Evolutionary conservation across 2,113 vertebrate genomes (phyloP).

Genomic region (Poecile atricapillus): DNA sequence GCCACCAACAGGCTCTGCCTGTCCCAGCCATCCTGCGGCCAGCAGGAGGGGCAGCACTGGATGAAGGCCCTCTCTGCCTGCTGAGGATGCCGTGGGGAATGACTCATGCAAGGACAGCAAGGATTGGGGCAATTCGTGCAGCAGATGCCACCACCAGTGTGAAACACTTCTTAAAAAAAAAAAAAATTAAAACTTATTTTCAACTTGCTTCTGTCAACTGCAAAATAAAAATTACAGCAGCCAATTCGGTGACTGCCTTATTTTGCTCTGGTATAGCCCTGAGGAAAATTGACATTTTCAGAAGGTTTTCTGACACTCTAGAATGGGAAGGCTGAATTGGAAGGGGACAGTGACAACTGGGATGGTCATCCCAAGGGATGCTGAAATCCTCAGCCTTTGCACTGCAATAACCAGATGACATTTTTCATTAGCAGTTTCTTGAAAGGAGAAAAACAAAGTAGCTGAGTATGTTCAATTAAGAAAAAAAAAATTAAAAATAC

Average conservation of each 20-base stretch:
- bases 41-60: neutral
- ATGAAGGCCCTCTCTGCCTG: neutral
- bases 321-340: neutral
- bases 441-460: neutral
- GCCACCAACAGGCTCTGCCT: accelerated
- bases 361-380: neutral
- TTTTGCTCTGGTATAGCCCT: neutral
- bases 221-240: neutral
- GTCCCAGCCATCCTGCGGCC: accelerated
- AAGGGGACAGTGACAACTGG: neutral
- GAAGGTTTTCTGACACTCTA: neutral
- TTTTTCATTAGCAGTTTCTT: conserved; percentile 2
- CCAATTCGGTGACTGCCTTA: neutral
- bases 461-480: neutral
- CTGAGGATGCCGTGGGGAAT: neutral
- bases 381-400: neutral
- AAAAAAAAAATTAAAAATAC: neutral
- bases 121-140: accelerated
- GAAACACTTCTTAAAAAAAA: neutral
- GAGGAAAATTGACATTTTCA: neutral
- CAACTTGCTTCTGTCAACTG: neutral
- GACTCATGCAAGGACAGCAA: accelerated
- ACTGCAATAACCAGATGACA: neutral
- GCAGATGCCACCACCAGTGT: neutral
- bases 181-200: neutral